Evolutionary conservation across 2,888 invertebrate species (phyloP), one percentile per base, ranked within the genome.

Genomic region (Synergus gifuensis): DNA sequence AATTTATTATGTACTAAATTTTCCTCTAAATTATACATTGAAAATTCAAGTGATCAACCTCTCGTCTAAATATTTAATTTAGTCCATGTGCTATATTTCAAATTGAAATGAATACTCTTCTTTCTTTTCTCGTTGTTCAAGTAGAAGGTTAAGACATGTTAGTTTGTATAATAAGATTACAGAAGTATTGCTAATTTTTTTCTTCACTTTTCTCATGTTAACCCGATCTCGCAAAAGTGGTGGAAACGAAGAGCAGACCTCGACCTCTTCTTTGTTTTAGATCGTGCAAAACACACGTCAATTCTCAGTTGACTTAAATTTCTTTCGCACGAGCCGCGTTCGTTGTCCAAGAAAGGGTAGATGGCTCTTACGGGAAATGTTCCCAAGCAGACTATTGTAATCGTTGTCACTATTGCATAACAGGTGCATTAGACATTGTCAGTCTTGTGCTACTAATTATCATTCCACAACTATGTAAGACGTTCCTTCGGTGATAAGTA

Each of bases 301-400:
- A 76, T 82, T 63, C 79, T 78, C 82, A 64, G 76, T 78, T 60
- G 79, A 63, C 79, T 78, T 78, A 76, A 77, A 69, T 78, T 78
- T 81, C 83, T 85, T 87, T 89, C 88, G 85, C 83, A 85, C 86
- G 86, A 79, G 83, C 82, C 83, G 80, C 80, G 78, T 81, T 85
- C 81, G 83, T 86, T 86, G 86, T 87, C 83, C 83, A 85, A 77
- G 83, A 83, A 87, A 86, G 83, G 87, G 86, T 84, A 85, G 86
- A 86, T 86, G 86, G 83, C 87, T 86, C 83, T 88, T 86, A 86
- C 89, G 91, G 89, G 88, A 91, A 91, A 90, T 81, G 28, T 91
- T 92, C 91, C 88, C 92, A 92, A 85, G 87, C 87, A 85, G 82
- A 83, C 86, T 84, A 91, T 92, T 92, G 91, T 91, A 82, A 76